Conservation (phyloP, 2,888 invertebrate genomes). For the Lasioglossum figueresi region DNA sequence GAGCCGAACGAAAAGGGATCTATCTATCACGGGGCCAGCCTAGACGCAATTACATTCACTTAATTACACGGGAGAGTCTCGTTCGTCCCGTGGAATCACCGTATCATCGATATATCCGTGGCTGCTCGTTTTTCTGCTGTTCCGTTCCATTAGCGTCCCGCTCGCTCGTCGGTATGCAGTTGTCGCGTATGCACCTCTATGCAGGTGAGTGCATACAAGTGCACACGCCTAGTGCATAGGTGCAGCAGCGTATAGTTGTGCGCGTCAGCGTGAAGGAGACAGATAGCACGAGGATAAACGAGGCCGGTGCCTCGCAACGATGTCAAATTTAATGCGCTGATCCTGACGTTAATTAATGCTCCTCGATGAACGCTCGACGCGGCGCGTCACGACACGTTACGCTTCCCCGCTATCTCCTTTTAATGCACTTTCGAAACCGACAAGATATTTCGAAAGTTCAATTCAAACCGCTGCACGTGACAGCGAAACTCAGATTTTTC, state of each 20-base stretch:
- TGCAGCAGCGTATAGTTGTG: neutral
- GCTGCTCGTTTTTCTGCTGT: constrained; percentile 28
- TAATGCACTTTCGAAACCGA: neutral
- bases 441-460: neutral
- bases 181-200: neutral
- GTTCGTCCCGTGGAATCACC: neutral
- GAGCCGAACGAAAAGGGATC: neutral
- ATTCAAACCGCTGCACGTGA: neutral
- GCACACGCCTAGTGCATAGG: neutral
- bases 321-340: constrained; percentile 78
- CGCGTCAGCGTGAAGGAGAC: constrained; percentile 66
- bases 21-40: neutral
- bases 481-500: neutral
- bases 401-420: neutral
- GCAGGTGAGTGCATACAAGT: neutral
- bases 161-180: neutral
- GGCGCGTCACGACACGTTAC: neutral
- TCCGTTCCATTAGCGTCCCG: constrained; percentile 15
- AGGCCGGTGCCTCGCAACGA: constrained; percentile 69
- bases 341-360: constrained; percentile 80
- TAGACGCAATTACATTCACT: constrained; percentile 18
- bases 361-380: constrained; percentile 61
- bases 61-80: constrained; percentile 8
- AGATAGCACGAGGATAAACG: constrained; percentile 75
- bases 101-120: constrained; percentile 16